Base-by-base conservation (phyloP, 2,797 vertebrate genomes). In the Spinus olivaceus region DNA sequence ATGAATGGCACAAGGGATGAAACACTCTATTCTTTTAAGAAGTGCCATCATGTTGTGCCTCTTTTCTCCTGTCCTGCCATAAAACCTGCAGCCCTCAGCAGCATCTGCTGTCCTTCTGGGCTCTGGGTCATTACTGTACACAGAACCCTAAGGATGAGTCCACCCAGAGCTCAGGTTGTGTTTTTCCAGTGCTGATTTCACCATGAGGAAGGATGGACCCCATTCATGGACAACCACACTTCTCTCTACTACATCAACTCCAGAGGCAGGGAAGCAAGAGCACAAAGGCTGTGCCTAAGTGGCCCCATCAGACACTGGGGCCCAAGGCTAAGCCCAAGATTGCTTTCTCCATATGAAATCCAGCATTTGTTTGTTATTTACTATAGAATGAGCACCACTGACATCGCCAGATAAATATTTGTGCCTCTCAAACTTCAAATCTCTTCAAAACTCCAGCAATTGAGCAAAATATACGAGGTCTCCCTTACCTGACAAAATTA, bases 401-500 rank as follows among this genome's bases (percentile, higher is more conserved):
- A 67, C 35, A 69, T 63, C 61, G 15, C 4, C 7, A 79, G 47
- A 49, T 33, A 22, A 93, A 41, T 65, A 78, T 35, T 27, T 57
- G 22, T 46, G 50, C 15, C 22, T 73, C 15, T 42, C 12, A 56
- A 47, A 47, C 12, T 47, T 67, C 25, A 35, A 50, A 92, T 17
- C 6, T 33, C 33, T 79, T 85, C 39, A 49, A 54, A 85, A 77
- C 5, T 77, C 10, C 25, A 70, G 27, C 33, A 81, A 37, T 13
- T 8, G 33, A 67, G 12, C 1, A 27, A 81, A 81, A 72, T 69
- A n/a, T 8, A 25, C 39, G 66, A 82, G 2, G 7, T 22, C 6
- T 12, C 13, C 49, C 77, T 96, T 81, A 97, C 95, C 96, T 92
- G 96, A 97, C 37, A 97, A 77, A 94, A 97, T 96, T 51, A 97